A percentile compares a stretch with the other conserved stretches of the same genome.
Evolutionary conservation across 2,797 vertebrate species (phyloP).

Genomic region (Apogon talboti): DNA sequence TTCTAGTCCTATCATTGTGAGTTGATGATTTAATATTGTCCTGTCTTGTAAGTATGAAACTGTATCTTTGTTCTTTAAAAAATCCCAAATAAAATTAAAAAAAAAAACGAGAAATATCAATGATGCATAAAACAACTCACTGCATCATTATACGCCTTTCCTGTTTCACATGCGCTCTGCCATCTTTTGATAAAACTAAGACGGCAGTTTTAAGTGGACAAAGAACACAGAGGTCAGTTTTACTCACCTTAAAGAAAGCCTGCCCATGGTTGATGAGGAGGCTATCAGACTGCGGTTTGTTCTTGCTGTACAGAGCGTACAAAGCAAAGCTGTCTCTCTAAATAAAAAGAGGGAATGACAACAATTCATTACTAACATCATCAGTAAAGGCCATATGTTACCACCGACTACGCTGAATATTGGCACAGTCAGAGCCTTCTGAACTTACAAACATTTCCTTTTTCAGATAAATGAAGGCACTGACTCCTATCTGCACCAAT

Average conservation of each 20-base stretch:
- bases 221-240: not conserved
- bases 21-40: too few relatives aligned
- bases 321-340: slow-evolving; percentile 86
- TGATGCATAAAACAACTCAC: too few relatives aligned
- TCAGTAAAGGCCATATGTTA: not conserved
- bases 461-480: not conserved
- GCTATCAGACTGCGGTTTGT: slow-evolving; percentile 86
- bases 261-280: slow-evolving; percentile 84
- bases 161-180: not conserved
- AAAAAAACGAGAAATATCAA: too few relatives aligned
- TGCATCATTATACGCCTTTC: too few relatives aligned
- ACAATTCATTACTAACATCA: not conserved
- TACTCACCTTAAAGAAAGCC: slow-evolving; percentile 85
- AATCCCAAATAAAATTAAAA: too few relatives aligned
- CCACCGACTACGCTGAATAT: not conserved
- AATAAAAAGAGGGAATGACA: slow-evolving; percentile 42
- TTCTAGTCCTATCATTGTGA: too few relatives aligned
- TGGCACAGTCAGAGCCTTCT: not conserved
- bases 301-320: slow-evolving; percentile 90
- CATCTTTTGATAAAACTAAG: not conserved
- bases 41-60: too few relatives aligned
- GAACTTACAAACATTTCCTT: not conserved
- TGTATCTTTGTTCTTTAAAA: too few relatives aligned
- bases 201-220: not conserved
- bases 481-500: not conserved